A percentile compares a stretch with the other conserved stretches of the same genome.
phyloP scores from a whole-genome alignment of 2,113 vertebrate genomes.

The Thamnophis sirtalis region DNA sequence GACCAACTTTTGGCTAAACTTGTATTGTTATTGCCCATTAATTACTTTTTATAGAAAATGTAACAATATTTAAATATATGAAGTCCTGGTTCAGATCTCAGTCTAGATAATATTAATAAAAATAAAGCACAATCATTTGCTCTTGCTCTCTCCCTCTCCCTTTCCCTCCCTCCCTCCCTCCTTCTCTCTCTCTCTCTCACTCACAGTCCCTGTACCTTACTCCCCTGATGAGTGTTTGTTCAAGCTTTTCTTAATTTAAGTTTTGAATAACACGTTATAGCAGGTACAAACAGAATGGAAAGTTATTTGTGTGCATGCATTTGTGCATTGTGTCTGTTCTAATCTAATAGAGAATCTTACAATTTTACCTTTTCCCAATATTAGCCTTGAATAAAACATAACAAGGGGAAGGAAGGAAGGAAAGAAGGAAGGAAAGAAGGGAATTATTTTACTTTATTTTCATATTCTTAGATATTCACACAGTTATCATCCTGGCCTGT shows the following conservation, averaged over 20 bases:
- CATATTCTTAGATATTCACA: background rate
- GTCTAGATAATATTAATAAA: background rate
- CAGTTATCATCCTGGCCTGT: background rate
- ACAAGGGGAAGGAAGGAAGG: background rate
- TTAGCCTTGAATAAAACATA: background rate
- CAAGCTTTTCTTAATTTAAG: background rate
- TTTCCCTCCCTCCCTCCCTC: background rate
- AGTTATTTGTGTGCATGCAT: background rate
- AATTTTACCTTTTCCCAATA: background rate
- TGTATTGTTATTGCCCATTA: background rate
- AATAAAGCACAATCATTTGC: background rate
- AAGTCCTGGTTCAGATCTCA: background rate
- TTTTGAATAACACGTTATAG: background rate
- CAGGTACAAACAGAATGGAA: background rate
- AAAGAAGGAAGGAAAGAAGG: background rate
- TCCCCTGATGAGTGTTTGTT: background rate
- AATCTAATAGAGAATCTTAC: background rate
- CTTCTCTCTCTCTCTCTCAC: background rate
- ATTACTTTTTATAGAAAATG: accelerated
- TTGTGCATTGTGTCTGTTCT: background rate
- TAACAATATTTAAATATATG: background rate
- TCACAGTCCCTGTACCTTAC: background rate
- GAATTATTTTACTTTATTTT: background rate
- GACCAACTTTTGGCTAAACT: background rate
- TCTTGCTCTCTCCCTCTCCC: background rate